phyloP scores from a whole-genome alignment of 2,888 invertebrate genomes.

The Operophtera brumata region DNA sequence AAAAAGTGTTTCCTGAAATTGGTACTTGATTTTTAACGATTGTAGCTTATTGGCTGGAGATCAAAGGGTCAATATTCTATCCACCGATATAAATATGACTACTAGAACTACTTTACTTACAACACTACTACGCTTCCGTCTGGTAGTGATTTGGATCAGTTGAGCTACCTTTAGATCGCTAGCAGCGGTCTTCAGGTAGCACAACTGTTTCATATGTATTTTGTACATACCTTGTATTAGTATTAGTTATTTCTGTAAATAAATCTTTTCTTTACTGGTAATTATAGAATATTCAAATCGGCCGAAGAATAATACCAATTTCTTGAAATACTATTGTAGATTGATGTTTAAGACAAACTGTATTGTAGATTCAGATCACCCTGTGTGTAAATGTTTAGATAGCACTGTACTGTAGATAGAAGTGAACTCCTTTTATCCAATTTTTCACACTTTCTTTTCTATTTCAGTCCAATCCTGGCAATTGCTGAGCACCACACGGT shows the following conservation, averaged over 20 bases:
- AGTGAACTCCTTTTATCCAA: background rate
- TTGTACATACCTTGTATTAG: no score
- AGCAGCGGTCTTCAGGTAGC: no score
- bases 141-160: no score
- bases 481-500: slow-evolving; percentile 87
- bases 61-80: slow-evolving; percentile 9
- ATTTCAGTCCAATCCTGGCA: slow-evolving; percentile 88
- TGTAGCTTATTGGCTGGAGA: slow-evolving; percentile 8
- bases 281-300: background rate
- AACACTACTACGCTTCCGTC: no score
- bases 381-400: slow-evolving; percentile 19
- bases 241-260: no score
- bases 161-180: no score
- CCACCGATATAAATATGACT: background rate
- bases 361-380: slow-evolving; percentile 9
- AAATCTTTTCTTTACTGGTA: background rate
- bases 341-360: background rate
- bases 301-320: background rate
- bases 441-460: slow-evolving; percentile 48
- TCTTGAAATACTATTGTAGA: background rate
- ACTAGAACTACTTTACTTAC: no score
- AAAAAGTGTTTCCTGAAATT: slow-evolving; percentile 17
- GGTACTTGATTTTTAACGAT: slow-evolving; percentile 19
- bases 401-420: background rate
- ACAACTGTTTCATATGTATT: no score